Percentiles rank a stretch among this genome's conserved stretches.
Evolutionary conservation across 1,140 invertebrate species (phyloP).

Genomic region (Belonocnema kinseyi): DNA sequence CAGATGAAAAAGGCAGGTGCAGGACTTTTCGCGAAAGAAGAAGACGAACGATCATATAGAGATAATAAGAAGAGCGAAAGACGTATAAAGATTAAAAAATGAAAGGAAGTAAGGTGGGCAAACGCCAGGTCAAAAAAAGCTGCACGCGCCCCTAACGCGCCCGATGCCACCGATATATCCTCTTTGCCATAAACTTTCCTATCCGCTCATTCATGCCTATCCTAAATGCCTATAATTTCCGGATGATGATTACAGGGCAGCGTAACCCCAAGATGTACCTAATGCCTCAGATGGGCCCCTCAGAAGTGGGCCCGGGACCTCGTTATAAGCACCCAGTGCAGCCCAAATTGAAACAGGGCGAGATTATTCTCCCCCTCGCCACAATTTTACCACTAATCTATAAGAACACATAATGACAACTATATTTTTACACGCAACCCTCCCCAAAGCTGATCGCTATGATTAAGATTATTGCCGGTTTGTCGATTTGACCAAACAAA

Average conservation of each 20-base stretch:
- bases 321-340: constrained; percentile 53
- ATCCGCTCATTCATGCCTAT: constrained; percentile 69
- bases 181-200: constrained; percentile 67
- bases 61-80: constrained; percentile 37
- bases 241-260: constrained; percentile 72
- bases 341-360: constrained; percentile 68
- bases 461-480: constrained; percentile 58
- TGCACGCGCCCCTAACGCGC: constrained; percentile 69
- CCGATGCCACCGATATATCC: constrained; percentile 68
- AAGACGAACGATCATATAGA: constrained; percentile 36
- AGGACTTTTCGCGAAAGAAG: constrained; percentile 48
- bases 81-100: constrained; percentile 24
- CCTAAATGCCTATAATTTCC: constrained; percentile 75
- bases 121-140: constrained; percentile 47
- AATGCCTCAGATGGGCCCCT: constrained; percentile 35
- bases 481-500: constrained; percentile 62
- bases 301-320: constrained; percentile 45
- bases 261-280: constrained; percentile 42
- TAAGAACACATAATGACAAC: constrained; percentile 59
- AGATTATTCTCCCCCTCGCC: constrained; percentile 32
- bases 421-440: constrained; percentile 42
- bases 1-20: constrained; percentile 62
- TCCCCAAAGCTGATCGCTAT: constrained; percentile 47
- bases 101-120: not conserved
- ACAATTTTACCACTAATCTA: constrained; percentile 30